phyloP scores from a whole-genome alignment of 2,888 invertebrate genomes.

The Myopa testacea region DNA sequence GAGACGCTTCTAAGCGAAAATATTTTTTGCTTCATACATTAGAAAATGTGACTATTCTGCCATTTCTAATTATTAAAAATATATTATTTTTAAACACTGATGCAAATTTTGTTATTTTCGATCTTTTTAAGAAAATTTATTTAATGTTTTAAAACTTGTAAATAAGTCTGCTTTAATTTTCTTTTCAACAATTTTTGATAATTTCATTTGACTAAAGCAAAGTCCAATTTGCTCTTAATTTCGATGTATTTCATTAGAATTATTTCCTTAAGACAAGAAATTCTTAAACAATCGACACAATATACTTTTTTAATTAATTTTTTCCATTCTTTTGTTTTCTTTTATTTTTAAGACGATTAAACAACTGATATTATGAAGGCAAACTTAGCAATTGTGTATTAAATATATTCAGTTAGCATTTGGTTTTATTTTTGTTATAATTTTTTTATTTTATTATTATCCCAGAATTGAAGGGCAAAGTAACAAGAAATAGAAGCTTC shows the following conservation, averaged over 20 bases:
- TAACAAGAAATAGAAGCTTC: too few relatives aligned
- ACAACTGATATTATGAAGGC: not conserved
- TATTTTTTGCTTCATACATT: too few relatives aligned
- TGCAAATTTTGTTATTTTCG: too few relatives aligned
- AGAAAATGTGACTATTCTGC: too few relatives aligned
- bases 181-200: not conserved
- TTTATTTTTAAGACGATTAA: constrained; percentile 2
- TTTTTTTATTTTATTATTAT: too few relatives aligned
- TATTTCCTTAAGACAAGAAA: not conserved
- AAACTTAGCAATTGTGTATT: constrained; percentile 1
- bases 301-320: not conserved
- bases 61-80: not conserved
- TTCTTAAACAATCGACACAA: not conserved
- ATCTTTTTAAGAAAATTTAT: not conserved
- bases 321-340: not conserved
- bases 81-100: not conserved
- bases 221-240: not conserved
- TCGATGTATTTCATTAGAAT: not conserved
- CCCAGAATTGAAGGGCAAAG: too few relatives aligned
- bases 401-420: not conserved
- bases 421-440: not conserved
- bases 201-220: constrained; percentile 10
- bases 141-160: constrained; percentile 10
- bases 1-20: not conserved
- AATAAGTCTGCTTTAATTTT: constrained; percentile 15